Base-by-base conservation (phyloP, 2,797 vertebrate genomes). In the Muscicapa striata region DNA sequence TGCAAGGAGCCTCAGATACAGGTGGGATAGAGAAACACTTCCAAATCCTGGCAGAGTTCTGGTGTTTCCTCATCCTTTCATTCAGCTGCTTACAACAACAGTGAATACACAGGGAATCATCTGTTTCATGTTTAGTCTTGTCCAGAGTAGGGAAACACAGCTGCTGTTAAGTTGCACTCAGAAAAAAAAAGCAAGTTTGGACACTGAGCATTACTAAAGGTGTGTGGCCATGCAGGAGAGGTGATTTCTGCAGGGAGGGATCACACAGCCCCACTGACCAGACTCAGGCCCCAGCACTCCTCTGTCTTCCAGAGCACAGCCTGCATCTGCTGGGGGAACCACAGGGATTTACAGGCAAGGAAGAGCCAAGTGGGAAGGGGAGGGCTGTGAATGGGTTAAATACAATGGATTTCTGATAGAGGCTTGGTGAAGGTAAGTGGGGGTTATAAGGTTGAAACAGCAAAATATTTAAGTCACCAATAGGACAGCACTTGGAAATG, bases 311-410 rank as follows among this genome's bases (percentile, higher is more conserved):
- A 90, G 90, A 57, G 79, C 89, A 94, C 11, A 92, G 3, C 84
- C 87, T 93, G 91, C 93, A 84, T 77, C 94, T 95, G 83, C 93
- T 40, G 88, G 70, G 75, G 90, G 82, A 89, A 91, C 73, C 84
- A 75, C 89, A 93, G 84, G 75, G 41, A 58, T 66, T 93, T 36
- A 75, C 58, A 72, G 90, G 83, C 77, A 73, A 87, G 81, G 67
- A 76, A 91, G 30, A 73, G 70, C 88, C 88, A 64, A 19, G 78
- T 12, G 30, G 38, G 36, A 73, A 81, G 15, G 45, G 63, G 9
- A 87, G 15, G 9, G 57, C 30, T 79, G 59, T 3, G 48, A 82
- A 63, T 0, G 21, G 63, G 14, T 57, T 52, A 63, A 84, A 32
- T 6, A 18, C 3, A 2, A 57, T 5, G 22, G 26, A 54, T 54